phyloP scores from a whole-genome alignment of 37 sponge, comb jelly and placozoan genomes.

The Crambe crambe region DNA sequence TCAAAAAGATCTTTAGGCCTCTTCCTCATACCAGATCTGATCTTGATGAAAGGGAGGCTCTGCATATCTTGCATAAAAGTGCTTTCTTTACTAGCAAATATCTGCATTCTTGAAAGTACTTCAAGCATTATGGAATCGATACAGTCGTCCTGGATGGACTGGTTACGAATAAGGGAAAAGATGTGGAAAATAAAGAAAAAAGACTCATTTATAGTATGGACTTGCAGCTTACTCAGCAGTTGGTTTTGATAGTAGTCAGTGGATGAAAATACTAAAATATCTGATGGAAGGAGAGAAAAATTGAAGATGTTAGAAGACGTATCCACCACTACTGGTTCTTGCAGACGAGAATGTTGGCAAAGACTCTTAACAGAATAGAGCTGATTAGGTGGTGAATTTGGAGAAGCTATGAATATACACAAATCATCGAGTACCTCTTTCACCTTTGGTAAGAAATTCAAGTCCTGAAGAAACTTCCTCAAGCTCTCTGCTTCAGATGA shows the following conservation, averaged over 20 bases:
- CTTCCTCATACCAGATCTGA: background rate
- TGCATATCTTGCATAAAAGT: background rate
- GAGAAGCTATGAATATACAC: background rate
- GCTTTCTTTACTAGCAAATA: too few species aligned
- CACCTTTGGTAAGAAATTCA: background rate
- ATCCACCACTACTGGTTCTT: background rate
- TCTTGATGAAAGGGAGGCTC: background rate
- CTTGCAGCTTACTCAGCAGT: slow-evolving; percentile 3
- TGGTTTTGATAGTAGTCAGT: slow-evolving; percentile 2
- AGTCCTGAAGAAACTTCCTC: background rate
- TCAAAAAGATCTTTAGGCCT: background rate
- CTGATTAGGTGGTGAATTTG: background rate
- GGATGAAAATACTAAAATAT: slow-evolving; percentile 2
- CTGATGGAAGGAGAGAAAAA: slow-evolving; percentile 10
- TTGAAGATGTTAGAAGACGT: background rate
- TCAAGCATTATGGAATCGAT: slow-evolving; percentile 28
- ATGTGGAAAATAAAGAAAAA: too few species aligned
- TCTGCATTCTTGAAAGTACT: background rate
- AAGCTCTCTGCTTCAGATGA: background rate
- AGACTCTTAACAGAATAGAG: background rate
- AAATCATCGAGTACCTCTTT: background rate
- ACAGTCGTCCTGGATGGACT: background rate
- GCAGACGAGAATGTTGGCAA: background rate
- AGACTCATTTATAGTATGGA: background rate
- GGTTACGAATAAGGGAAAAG: slow-evolving; percentile 19